phyloP scores from a whole-genome alignment of 1,140 invertebrate species.

The Aphelenchoides avenae region DNA sequence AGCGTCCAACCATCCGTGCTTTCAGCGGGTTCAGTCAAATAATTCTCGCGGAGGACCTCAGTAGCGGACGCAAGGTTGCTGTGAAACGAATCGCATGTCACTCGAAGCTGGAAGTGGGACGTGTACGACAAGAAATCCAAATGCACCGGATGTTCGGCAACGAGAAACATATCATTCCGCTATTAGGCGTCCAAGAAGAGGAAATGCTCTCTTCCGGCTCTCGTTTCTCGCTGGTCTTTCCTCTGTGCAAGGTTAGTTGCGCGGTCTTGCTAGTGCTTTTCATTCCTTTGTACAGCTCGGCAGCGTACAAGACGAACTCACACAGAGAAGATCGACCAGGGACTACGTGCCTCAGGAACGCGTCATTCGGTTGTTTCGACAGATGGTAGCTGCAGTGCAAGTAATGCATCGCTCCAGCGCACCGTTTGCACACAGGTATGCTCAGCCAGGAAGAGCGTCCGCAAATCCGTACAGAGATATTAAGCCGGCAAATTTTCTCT shows the following conservation, averaged over 20 bases:
- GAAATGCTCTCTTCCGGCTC: neutral
- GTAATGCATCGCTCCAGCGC: slow-evolving; percentile 15
- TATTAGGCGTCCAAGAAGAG: slow-evolving; percentile 14
- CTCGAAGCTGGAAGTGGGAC: slow-evolving; percentile 9
- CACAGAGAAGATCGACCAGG: neutral
- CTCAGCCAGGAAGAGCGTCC: neutral
- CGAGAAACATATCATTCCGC: slow-evolving; percentile 15
- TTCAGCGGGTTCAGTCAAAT: slow-evolving; percentile 37
- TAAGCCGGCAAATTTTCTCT: slow-evolving; percentile 32
- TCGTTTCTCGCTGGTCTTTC: slow-evolving; percentile 28
- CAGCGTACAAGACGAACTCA: slow-evolving; percentile 9
- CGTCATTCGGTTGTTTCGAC: slow-evolving; percentile 11
- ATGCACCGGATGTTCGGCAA: slow-evolving; percentile 10
- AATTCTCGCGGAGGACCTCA: slow-evolving; percentile 23
- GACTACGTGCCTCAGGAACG: slow-evolving; percentile 31
- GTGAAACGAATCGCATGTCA: slow-evolving; percentile 30
- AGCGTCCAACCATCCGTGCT: slow-evolving; percentile 10
- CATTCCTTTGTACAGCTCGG: neutral
- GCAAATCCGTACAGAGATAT: slow-evolving; percentile 15
- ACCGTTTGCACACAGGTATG: slow-evolving; percentile 28
- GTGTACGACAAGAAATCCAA: slow-evolving; percentile 13
- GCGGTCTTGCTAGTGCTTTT: neutral
- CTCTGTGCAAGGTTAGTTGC: slow-evolving; percentile 25
- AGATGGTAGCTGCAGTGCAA: slow-evolving; percentile 19
- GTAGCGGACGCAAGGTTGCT: slow-evolving; percentile 23